A percentile compares a stretch with the other conserved stretches of the same genome.
Conservation (phyloP, 1,140 invertebrate genomes). For the Gonioctena quinquepunctata region DNA sequence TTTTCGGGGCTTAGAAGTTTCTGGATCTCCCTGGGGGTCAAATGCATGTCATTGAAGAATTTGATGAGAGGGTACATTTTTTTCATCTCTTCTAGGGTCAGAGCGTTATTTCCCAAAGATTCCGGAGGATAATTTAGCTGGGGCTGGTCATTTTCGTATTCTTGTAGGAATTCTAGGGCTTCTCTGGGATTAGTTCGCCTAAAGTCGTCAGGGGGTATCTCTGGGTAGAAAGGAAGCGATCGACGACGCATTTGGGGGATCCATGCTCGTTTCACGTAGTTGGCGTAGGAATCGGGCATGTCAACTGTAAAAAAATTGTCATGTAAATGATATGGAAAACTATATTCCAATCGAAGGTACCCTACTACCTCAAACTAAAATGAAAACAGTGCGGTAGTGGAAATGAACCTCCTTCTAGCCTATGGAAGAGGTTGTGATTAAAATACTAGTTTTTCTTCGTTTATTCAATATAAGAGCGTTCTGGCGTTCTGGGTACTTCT, state of each 20-base stretch:
- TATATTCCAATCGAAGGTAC: too few species aligned
- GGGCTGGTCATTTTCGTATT: not conserved
- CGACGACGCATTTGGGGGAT: conserved; percentile 47
- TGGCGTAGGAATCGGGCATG: conserved; percentile 48
- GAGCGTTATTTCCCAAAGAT: not conserved
- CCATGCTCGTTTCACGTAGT: conserved; percentile 45
- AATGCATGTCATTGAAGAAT: conserved; percentile 31
- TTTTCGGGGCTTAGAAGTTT: conserved; percentile 46
- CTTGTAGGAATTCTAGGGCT: conserved; percentile 23
- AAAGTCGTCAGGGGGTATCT: conserved; percentile 21
- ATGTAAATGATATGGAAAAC: too few species aligned
- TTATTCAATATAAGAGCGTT: too few species aligned
- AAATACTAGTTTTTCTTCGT: too few species aligned
- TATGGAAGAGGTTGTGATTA: too few species aligned
- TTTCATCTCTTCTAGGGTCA: not conserved
- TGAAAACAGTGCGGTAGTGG: too few species aligned
- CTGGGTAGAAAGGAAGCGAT: conserved; percentile 29
- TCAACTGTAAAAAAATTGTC: conserved; percentile 36
- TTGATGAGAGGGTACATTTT: conserved; percentile 41
- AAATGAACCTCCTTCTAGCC: too few species aligned
- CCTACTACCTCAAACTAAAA: too few species aligned
- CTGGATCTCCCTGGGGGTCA: conserved; percentile 42
- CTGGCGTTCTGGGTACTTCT: too few species aligned
- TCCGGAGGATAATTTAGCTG: not conserved
- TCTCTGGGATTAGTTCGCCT: conserved; percentile 49